Evolutionary conservation across 2,797 vertebrate genomes (phyloP).

Genomic region (Eidolon dupreanum): DNA sequence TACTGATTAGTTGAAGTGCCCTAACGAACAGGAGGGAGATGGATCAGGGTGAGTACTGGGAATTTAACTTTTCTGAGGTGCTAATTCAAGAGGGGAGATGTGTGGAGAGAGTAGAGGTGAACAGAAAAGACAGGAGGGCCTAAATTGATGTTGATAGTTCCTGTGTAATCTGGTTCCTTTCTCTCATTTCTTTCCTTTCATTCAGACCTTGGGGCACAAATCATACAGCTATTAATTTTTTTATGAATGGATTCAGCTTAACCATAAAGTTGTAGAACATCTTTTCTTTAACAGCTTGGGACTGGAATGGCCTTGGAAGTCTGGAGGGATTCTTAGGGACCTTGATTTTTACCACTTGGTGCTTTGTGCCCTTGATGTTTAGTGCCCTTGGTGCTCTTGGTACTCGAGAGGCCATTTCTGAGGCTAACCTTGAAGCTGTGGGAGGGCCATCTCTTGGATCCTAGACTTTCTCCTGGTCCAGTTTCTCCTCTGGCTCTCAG

Average conservation of each 20-base stretch:
- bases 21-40: constrained; percentile 40
- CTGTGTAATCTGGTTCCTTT: neutral
- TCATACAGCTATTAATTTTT: neutral
- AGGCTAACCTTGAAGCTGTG: neutral
- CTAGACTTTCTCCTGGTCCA: neutral
- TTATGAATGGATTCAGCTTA: neutral
- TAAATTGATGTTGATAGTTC: neutral
- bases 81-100: neutral
- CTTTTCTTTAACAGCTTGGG: neutral
- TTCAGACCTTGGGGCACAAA: neutral
- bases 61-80: neutral
- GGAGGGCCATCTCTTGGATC: neutral
- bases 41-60: constrained; percentile 63
- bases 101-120: neutral
- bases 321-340: neutral
- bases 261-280: neutral
- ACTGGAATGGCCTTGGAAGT: neutral
- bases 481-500: neutral
- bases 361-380: neutral
- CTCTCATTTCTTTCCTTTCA: neutral
- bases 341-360: neutral
- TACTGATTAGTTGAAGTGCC: constrained; percentile 36
- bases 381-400: neutral
- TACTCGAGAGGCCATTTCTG: neutral
- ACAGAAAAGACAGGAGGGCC: neutral